A percentile compares a stretch with the other conserved stretches of the same genome.
Evolutionary conservation across 2,113 vertebrate species (phyloP).

Genomic region (Burhinus oedicnemus): DNA sequence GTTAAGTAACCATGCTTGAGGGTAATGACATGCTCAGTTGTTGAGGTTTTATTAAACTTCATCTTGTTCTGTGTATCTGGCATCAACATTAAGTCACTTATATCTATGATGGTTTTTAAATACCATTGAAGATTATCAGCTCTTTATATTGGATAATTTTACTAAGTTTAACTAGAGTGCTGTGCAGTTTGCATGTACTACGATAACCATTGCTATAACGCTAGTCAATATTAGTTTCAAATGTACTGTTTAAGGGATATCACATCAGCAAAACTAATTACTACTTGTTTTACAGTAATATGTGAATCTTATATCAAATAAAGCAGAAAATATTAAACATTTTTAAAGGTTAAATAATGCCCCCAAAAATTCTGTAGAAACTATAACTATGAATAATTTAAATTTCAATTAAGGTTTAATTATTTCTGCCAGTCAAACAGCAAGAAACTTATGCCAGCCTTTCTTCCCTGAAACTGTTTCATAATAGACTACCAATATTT

Average conservation of each 20-base stretch:
- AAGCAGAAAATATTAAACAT: slow-evolving; percentile 37
- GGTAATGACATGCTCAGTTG: not conserved
- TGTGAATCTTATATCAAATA: not conserved
- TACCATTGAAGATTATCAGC: not conserved
- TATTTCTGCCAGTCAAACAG: slow-evolving; percentile 48
- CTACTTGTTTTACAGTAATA: not conserved
- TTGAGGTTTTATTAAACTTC: not conserved
- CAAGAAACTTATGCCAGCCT: slow-evolving; percentile 30
- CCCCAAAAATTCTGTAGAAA: slow-evolving; percentile 9
- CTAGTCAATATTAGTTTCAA: not conserved
- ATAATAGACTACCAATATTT: slow-evolving; percentile 53
- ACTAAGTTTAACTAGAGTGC: not conserved
- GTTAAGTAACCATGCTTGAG: not conserved
- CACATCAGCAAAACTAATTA: not conserved
- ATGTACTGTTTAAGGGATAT: not conserved
- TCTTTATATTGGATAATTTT: not conserved
- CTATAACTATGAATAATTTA: slow-evolving; percentile 55
- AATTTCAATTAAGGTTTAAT: slow-evolving; percentile 50
- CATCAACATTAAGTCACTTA: not conserved
- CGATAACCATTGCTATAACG: not conserved
- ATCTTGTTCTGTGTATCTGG: not conserved
- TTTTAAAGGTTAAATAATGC: slow-evolving; percentile 21
- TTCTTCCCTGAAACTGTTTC: slow-evolving; percentile 13
- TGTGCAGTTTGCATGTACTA: not conserved
- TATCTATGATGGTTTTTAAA: not conserved